Evolutionary conservation across 2,888 invertebrate genomes (phyloP).

Genomic region (Allacma fusca): DNA sequence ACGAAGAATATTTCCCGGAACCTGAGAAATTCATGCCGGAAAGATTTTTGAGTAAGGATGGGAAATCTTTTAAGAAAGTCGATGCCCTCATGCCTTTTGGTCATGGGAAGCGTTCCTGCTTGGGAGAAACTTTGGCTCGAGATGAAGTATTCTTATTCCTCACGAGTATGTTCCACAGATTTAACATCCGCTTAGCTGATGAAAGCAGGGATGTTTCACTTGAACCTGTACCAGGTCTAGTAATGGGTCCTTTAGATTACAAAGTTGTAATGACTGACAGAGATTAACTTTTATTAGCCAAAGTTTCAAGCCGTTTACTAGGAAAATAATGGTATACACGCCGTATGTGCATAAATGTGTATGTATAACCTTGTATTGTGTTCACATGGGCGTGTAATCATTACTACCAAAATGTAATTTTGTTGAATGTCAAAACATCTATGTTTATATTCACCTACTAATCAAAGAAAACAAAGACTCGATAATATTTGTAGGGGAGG

Average conservation of each 20-base stretch:
- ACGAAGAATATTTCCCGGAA: neutral
- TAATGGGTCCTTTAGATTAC: neutral
- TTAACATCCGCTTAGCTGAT: neutral
- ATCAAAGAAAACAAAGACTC: too few relatives aligned
- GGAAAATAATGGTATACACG: too few relatives aligned
- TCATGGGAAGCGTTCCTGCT: neutral
- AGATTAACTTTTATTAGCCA: too few relatives aligned
- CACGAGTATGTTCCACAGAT: slow-evolving; percentile 1
- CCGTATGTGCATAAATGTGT: too few relatives aligned
- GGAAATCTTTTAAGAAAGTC: neutral
- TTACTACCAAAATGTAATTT: too few relatives aligned
- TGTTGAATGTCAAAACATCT: too few relatives aligned
- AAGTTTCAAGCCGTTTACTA: too few relatives aligned
- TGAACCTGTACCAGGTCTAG: neutral
- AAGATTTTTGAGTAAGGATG: slow-evolving; percentile 1
- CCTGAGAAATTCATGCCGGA: slow-evolving; percentile 18
- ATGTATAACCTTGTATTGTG: too few relatives aligned
- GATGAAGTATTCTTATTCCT: slow-evolving; percentile 28
- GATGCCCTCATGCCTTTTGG: slow-evolving; percentile 3
- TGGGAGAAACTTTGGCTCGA: neutral
- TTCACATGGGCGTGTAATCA: too few relatives aligned
- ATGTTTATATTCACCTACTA: too few relatives aligned
- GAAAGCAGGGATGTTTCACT: neutral
- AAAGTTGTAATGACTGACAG: neutral
- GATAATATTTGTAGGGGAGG: too few relatives aligned